Evolutionary conservation across 2,113 vertebrate genomes (phyloP).

Genomic region (Semnornis frantzii): DNA sequence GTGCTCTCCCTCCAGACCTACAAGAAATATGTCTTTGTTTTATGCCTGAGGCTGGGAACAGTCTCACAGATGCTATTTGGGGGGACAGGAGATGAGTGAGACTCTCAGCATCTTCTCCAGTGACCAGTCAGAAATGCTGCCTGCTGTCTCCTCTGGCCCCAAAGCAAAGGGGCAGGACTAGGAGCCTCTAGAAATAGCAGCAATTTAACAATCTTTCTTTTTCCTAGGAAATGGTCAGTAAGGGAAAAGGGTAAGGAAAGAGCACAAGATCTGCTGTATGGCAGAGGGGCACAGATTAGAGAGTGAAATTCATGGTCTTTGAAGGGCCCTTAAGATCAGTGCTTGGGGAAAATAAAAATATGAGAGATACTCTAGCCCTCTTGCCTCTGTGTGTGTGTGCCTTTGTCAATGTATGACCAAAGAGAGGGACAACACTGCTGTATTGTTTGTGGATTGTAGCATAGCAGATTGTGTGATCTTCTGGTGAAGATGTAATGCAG

Average conservation of each 20-base stretch:
- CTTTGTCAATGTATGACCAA: neutral
- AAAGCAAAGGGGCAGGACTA: neutral
- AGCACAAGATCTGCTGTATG: neutral
- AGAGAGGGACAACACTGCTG: neutral
- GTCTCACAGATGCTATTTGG: neutral
- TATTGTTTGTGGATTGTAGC: neutral
- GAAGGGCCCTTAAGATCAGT: neutral
- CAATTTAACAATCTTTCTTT: neutral
- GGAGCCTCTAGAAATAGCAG: neutral
- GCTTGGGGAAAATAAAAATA: neutral
- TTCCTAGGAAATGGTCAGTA: neutral
- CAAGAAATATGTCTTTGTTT: neutral
- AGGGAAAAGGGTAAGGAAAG: neutral
- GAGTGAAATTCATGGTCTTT: neutral
- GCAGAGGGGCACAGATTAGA: neutral
- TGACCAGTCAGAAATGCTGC: neutral
- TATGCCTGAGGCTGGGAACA: neutral
- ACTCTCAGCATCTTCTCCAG: neutral
- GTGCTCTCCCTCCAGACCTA: neutral
- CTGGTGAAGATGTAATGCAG: neutral
- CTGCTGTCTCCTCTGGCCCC: neutral
- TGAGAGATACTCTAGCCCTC: neutral
- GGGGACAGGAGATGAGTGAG: neutral
- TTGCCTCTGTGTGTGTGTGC: neutral
- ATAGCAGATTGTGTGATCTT: neutral